A percentile compares a stretch with the other conserved stretches of the same genome.
These are phyloP conservation scores for Nettapus auritus DNA, from an alignment of 2,113 vertebrate species.

Conservation along the genomic window DNA sequence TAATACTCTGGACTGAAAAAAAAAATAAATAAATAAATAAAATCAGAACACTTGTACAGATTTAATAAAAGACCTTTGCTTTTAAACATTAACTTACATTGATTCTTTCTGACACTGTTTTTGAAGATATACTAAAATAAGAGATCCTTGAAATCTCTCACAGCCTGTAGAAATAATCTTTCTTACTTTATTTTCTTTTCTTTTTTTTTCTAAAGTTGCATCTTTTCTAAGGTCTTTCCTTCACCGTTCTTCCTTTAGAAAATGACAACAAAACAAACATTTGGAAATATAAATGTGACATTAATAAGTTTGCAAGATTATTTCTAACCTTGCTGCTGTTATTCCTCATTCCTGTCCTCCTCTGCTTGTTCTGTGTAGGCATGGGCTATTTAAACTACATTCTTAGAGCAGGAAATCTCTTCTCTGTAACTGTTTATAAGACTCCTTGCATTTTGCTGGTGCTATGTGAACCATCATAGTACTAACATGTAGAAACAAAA, in stretches of 20 bases:
- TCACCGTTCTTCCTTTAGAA: neutral
- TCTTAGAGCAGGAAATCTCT: neutral
- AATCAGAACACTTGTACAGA: neutral
- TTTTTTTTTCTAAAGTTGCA: neutral
- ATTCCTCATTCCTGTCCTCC: neutral
- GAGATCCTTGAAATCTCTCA: neutral
- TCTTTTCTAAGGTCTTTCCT: neutral
- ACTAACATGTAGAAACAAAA: neutral
- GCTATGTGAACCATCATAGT: neutral
- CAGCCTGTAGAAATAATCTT: neutral
- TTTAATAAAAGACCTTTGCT: neutral
- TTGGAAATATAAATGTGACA: neutral
- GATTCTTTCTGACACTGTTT: neutral
- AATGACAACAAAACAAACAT: neutral
- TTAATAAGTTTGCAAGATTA: neutral
- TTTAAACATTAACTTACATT: neutral
- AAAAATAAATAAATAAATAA: too few species aligned
- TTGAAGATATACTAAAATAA: neutral
- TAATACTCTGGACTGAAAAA: neutral
- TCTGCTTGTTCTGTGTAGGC: neutral
- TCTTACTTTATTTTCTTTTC: neutral
- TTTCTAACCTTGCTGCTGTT: neutral
- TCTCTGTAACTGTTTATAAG: neutral
- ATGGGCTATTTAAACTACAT: neutral
- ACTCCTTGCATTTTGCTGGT: neutral